These are phyloP conservation scores for Enteromius argenteus DNA, from an alignment of 2,797 vertebrate species.

Conservation along the genomic window DNA sequence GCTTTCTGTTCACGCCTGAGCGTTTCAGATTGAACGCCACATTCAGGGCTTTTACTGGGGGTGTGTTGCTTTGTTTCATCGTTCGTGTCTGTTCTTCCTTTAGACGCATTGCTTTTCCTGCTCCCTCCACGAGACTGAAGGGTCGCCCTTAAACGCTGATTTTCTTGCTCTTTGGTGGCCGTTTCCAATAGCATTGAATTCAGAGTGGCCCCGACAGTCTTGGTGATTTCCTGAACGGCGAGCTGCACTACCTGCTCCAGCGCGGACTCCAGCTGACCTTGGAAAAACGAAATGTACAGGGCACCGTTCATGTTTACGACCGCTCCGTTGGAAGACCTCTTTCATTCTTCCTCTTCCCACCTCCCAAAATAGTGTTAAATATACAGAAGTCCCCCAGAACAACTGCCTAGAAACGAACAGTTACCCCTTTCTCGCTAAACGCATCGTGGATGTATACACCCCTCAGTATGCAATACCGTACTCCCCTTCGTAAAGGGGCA, in stretches of 20 bases:
- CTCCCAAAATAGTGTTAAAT: conserved; percentile 51
- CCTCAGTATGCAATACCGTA: conserved; percentile 66
- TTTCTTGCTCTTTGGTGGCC: conserved; percentile 79
- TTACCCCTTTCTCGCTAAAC: conserved; percentile 57
- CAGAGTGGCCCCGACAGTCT: conserved; percentile 77
- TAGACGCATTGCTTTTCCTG: conserved; percentile 49
- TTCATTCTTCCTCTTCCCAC: conserved; percentile 71
- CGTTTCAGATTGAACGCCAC: conserved; percentile 63
- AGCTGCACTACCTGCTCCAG: conserved; percentile 84
- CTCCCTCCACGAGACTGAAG: conserved; percentile 64
- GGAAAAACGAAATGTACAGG: conserved; percentile 84
- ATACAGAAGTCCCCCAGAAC: conserved; percentile 49
- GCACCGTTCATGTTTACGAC: conserved; percentile 79
- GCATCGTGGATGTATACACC: conserved; percentile 64
- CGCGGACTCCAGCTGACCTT: conserved; percentile 84
- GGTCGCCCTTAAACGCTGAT: conserved; percentile 71
- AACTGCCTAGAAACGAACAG: conserved; percentile 52
- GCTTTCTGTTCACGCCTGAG: conserved; percentile 78
- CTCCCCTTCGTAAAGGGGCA: conserved; percentile 65
- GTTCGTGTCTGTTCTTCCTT: conserved; percentile 55
- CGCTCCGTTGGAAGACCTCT: conserved; percentile 64
- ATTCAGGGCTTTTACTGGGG: conserved; percentile 63
- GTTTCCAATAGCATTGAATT: conserved; percentile 81
- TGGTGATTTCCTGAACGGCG: conserved; percentile 82
- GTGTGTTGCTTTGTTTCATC: conserved; percentile 69